phyloP scores from a whole-genome alignment of 2,113 vertebrate genomes.

The Myotis lucifugus region DNA sequence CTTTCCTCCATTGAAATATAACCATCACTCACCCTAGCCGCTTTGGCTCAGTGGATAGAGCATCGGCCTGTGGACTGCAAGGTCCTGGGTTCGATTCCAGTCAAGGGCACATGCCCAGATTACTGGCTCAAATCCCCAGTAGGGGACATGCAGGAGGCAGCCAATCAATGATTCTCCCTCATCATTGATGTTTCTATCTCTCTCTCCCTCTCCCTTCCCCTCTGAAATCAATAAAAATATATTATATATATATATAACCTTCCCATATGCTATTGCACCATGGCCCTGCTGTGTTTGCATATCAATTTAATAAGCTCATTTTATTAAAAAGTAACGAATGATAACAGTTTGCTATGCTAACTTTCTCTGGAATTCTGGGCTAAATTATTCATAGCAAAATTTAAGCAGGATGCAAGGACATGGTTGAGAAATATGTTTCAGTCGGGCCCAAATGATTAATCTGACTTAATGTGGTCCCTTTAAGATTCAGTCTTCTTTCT shows the following conservation, averaged over 20 bases:
- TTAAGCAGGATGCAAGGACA: neutral
- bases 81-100: no score
- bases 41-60: no score
- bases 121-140: no score
- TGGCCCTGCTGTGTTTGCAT: neutral
- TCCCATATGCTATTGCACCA: neutral
- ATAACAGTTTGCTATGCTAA: neutral
- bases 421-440: neutral
- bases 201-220: no score
- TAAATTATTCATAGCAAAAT: constrained; percentile 14
- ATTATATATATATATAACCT: neutral
- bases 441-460: neutral
- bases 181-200: no score
- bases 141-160: no score
- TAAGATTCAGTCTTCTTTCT: neutral
- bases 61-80: no score
- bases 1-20: neutral
- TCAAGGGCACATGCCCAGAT: no score
- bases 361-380: neutral
- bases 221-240: no score
- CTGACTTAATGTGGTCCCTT: neutral
- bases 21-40: neutral
- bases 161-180: no score
- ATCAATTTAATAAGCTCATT: constrained; percentile 6
- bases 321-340: constrained; percentile 29